These are phyloP conservation scores for Tragelaphus eurycerus DNA, from an alignment of 2,797 vertebrate species.

Conservation along the genomic window DNA sequence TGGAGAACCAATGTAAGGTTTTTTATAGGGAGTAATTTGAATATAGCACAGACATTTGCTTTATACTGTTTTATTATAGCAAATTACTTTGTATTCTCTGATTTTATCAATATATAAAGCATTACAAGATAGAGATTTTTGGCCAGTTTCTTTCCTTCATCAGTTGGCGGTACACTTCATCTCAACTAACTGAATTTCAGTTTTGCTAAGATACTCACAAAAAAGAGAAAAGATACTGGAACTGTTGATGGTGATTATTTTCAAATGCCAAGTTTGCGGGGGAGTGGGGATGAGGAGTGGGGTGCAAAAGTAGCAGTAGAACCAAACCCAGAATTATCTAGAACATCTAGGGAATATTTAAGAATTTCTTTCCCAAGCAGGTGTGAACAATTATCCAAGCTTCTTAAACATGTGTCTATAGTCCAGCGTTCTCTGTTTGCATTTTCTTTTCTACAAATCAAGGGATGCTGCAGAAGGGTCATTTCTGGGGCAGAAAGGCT, in stretches of 20 bases:
- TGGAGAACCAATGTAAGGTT: not conserved
- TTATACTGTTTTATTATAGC: not conserved
- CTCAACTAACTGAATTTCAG: not conserved
- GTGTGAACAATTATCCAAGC: constrained; percentile 7
- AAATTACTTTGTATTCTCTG: not conserved
- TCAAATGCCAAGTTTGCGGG: not conserved
- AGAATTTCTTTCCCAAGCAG: not conserved
- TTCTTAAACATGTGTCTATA: not conserved
- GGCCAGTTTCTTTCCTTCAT: not conserved
- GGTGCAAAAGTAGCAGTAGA: not conserved
- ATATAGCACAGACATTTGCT: not conserved
- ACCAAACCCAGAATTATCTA: not conserved
- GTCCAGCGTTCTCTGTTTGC: not conserved
- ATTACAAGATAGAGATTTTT: not conserved
- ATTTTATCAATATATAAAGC: not conserved
- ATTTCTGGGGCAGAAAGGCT: constrained; percentile 23
- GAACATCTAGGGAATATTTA: not conserved
- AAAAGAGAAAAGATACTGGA: not conserved
- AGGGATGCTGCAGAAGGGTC: constrained; percentile 30
- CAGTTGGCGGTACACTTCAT: not conserved
- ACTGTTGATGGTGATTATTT: not conserved
- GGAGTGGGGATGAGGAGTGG: not conserved
- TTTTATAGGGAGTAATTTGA: not conserved
- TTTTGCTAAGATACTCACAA: not conserved
- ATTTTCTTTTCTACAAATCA: constrained; percentile 53